phyloP scores from a whole-genome alignment of 2,797 vertebrate genomes.

The Anolis apletophallus region DNA sequence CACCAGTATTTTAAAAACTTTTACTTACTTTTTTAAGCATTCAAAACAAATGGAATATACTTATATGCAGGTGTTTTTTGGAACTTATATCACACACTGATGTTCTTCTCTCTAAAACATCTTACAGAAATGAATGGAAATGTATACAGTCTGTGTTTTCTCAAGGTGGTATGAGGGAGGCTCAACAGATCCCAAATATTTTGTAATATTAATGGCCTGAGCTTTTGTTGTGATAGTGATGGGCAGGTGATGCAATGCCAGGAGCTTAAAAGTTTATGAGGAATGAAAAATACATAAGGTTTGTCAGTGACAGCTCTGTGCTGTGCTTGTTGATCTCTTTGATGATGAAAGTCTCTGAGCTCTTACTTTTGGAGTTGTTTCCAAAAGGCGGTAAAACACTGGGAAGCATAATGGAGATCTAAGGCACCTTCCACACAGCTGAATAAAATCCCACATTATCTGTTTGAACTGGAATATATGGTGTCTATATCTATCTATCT shows the following conservation, averaged over 20 bases:
- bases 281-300: conserved; percentile 78
- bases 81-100: background rate
- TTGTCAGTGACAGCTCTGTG: conserved; percentile 68
- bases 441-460: no score
- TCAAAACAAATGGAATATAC: background rate
- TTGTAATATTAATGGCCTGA: conserved; percentile 76
- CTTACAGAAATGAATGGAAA: background rate
- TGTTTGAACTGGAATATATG: no score
- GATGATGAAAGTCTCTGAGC: background rate
- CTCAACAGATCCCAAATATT: conserved; percentile 42
- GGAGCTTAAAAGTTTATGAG: conserved; percentile 71
- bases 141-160: background rate
- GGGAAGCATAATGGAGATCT: background rate
- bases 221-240: conserved; percentile 73
- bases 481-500: no score
- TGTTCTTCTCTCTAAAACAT: background rate
- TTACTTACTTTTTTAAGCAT: background rate
- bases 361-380: background rate
- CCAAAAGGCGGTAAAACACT: conserved; percentile 16
- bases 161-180: conserved; percentile 2
- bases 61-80: background rate
- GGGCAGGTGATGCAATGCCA: conserved; percentile 62
- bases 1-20: background rate
- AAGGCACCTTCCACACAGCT: no score
- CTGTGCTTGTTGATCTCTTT: conserved; percentile 9